Evolutionary conservation across 2,797 vertebrate genomes (phyloP).

Genomic region (Malacoraja senta): DNA sequence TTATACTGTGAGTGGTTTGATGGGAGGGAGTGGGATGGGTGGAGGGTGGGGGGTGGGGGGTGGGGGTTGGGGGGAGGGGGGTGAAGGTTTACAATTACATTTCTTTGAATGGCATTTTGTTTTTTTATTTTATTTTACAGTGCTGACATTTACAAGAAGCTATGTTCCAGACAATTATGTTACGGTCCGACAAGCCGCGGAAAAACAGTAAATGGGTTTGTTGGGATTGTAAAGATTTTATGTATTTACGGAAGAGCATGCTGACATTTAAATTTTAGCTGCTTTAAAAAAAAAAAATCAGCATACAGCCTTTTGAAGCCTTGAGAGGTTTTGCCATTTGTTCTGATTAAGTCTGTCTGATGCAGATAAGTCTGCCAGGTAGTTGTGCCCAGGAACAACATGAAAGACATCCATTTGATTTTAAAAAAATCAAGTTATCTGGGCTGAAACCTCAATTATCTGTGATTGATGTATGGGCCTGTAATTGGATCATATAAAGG

Average conservation of each 20-base stretch:
- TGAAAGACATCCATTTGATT: slow-evolving; percentile 50
- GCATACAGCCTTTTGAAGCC: slow-evolving; percentile 57
- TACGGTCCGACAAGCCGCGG: background rate
- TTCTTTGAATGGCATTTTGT: background rate
- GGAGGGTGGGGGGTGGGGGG: too few species aligned
- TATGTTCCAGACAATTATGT: slow-evolving; percentile 17
- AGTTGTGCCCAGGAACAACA: slow-evolving; percentile 53
- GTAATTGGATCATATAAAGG: background rate
- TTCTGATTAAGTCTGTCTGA: slow-evolving; percentile 72
- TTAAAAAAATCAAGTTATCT: background rate
- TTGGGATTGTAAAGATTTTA: background rate
- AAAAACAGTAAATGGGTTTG: background rate
- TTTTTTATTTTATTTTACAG: background rate
- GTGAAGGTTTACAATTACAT: background rate
- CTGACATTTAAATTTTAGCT: slow-evolving; percentile 54
- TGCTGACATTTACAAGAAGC: background rate
- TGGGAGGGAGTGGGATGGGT: background rate
- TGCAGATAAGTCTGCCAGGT: slow-evolving; percentile 66
- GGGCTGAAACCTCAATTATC: background rate
- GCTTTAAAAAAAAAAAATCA: slow-evolving; percentile 53
- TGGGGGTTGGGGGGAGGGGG: background rate
- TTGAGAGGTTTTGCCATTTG: slow-evolving; percentile 63
- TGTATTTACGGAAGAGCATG: slow-evolving; percentile 44
- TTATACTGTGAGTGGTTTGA: background rate
- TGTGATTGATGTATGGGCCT: background rate